These are phyloP conservation scores for Cygnus buccinator DNA, from an alignment of 2,113 vertebrate genomes.

Conservation along the genomic window DNA sequence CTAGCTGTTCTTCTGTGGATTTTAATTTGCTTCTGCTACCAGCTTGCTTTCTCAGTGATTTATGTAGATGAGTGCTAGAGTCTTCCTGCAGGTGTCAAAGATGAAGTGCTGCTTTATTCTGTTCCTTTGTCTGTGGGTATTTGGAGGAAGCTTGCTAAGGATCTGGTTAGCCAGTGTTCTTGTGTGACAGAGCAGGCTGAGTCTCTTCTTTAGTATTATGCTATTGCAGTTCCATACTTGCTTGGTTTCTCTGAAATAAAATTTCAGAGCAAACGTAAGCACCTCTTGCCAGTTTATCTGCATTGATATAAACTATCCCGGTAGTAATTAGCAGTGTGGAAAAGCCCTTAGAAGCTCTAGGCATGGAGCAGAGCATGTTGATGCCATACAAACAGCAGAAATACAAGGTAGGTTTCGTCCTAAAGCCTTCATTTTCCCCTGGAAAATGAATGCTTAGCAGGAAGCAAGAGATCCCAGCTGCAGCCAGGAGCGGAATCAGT, in stretches of 20 bases:
- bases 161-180: background rate
- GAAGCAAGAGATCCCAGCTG: background rate
- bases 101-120: background rate
- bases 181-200: background rate
- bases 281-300: background rate
- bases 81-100: background rate
- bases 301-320: background rate
- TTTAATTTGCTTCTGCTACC: background rate
- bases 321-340: background rate
- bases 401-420: background rate
- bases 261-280: background rate
- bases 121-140: background rate
- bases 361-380: background rate
- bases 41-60: background rate
- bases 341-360: background rate
- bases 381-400: background rate
- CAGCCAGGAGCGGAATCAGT: background rate
- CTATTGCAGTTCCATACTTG: background rate
- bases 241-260: background rate
- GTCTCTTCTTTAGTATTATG: background rate
- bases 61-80: background rate
- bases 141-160: background rate
- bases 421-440: background rate
- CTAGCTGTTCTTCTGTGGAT: background rate
- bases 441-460: background rate